Conservation (phyloP, 23 tunicate genomes). For the Botrylloides violaceus region DNA sequence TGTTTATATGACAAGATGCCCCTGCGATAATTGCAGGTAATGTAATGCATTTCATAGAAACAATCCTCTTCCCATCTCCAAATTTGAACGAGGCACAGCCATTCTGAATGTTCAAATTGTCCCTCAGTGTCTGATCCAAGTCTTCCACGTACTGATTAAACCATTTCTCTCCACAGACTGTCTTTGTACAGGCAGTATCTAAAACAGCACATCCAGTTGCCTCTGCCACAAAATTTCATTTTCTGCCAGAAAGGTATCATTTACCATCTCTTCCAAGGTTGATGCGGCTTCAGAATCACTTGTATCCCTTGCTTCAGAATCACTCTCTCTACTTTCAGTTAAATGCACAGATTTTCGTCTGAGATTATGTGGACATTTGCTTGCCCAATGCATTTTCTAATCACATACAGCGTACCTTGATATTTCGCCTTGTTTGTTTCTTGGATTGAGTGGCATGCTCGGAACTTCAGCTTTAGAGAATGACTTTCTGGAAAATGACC, state of each 20-base stretch:
- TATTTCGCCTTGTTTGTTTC: constrained; percentile 7
- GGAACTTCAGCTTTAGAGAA: background rate
- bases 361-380: constrained; percentile 18
- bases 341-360: background rate
- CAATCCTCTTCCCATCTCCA: constrained; percentile 24
- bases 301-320: no score
- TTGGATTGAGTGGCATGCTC: constrained; percentile 3
- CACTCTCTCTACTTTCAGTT: no score
- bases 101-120: background rate
- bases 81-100: constrained; percentile 1
- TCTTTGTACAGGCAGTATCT: constrained; percentile 29
- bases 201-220: constrained; percentile 1
- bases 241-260: background rate
- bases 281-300: background rate
- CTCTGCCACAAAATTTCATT: background rate
- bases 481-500: background rate
- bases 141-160: background rate
- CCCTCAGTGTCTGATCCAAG: background rate
- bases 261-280: background rate
- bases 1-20: no score
- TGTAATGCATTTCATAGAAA: background rate
- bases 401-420: constrained; percentile 30
- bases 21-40: background rate
- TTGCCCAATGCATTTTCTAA: constrained; percentile 31
- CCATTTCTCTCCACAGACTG: constrained; percentile 28